These are phyloP conservation scores for Drepana falcataria DNA, from an alignment of 2,888 invertebrate species.

Conservation along the genomic window DNA sequence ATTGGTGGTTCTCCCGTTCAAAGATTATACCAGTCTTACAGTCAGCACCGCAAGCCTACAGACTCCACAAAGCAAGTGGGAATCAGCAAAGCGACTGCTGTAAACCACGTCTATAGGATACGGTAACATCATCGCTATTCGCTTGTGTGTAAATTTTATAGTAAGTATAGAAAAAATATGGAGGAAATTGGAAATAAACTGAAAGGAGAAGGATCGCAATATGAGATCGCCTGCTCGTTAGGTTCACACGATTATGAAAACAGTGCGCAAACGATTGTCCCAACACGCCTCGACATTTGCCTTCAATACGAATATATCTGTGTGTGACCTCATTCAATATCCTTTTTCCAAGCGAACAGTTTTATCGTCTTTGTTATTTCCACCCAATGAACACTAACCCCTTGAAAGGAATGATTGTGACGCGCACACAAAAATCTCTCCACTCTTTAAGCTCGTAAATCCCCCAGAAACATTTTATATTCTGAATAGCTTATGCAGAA, in stretches of 20 bases:
- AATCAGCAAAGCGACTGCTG: too few relatives aligned
- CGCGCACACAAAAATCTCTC: slow-evolving; percentile 57
- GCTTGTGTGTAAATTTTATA: too few relatives aligned
- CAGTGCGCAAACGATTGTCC: slow-evolving; percentile 59
- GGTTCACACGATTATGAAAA: slow-evolving; percentile 35
- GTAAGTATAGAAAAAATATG: not conserved
- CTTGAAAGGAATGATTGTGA: slow-evolving; percentile 65
- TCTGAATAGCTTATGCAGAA: slow-evolving; percentile 15
- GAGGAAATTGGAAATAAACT: slow-evolving; percentile 32
- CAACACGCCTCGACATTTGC: slow-evolving; percentile 62
- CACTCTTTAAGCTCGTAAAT: slow-evolving; percentile 37
- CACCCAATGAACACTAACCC: slow-evolving; percentile 72
- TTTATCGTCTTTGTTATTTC: slow-evolving; percentile 76
- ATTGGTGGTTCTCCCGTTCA: too few relatives aligned
- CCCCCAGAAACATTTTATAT: slow-evolving; percentile 24
- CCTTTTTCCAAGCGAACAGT: slow-evolving; percentile 74
- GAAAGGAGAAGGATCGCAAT: slow-evolving; percentile 39
- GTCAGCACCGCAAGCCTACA: too few relatives aligned
- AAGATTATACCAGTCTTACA: too few relatives aligned
- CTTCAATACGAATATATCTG: slow-evolving; percentile 67
- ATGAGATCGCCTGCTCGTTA: slow-evolving; percentile 11
- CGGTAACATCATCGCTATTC: too few relatives aligned
- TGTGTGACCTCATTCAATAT: slow-evolving; percentile 74
- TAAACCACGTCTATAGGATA: too few relatives aligned
- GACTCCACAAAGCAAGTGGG: too few relatives aligned